Percentiles rank a stretch among this genome's conserved stretches.
These are phyloP conservation scores for Aegithalos caudatus DNA, from an alignment of 2,113 vertebrate genomes.

Conservation along the genomic window DNA sequence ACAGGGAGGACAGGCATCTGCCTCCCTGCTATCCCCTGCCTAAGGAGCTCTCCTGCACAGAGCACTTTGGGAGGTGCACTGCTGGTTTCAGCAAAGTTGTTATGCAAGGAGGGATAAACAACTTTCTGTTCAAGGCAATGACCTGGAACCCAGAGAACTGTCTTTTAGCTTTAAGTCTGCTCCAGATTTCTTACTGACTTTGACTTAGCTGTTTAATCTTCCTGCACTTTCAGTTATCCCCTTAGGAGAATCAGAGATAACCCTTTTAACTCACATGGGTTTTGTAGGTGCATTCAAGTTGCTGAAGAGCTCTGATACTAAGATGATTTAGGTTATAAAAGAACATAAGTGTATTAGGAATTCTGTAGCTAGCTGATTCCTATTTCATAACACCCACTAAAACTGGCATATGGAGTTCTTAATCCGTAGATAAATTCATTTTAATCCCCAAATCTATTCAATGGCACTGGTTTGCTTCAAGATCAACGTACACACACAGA, in stretches of 20 bases:
- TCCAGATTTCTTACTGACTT: not conserved
- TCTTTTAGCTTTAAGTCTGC: not conserved
- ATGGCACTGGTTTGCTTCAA: not conserved
- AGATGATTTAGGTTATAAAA: conserved; percentile 36
- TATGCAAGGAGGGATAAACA: not conserved
- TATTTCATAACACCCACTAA: conserved; percentile 3
- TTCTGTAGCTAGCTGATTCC: conserved; percentile 6
- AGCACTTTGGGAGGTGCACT: not conserved
- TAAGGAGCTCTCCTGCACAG: not conserved
- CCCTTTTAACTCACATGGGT: conserved; percentile 4
- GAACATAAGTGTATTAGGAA: conserved; percentile 15
- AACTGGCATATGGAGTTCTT: conserved; percentile 9
- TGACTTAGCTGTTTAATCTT: conserved; percentile 11
- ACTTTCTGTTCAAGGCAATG: not conserved
- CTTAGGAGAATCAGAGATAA: conserved; percentile 14
- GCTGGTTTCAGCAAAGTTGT: not conserved
- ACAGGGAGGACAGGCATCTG: not conserved
- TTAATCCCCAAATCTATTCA: conserved; percentile 27
- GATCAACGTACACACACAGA: not conserved
- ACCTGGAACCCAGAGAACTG: not conserved
- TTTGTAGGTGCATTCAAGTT: conserved; percentile 16
- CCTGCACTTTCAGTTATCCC: not conserved
- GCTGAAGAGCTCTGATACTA: conserved; percentile 25
- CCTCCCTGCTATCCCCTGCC: not conserved
- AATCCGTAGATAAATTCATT: conserved; percentile 23